Evolutionary conservation across 2,113 vertebrate genomes (phyloP), one percentile per base, ranked within the genome.

Genomic region (Stictonetta naevosa): DNA sequence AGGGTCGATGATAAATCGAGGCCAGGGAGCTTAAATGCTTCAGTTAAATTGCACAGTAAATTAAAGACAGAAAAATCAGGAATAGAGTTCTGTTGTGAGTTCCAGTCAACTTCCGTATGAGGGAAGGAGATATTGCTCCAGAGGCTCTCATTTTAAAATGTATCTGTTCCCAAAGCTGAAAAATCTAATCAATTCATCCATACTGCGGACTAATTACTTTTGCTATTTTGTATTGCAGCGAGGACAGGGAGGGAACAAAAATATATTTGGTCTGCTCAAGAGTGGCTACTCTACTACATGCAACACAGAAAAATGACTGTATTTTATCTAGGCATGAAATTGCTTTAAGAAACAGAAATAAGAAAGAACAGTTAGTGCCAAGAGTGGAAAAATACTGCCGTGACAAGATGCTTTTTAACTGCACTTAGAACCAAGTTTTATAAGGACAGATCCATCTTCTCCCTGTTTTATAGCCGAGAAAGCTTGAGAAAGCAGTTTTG

Each of bases 161-260:
- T 96, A 75, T 96, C 96, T 88, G 91, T 90, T 97, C 90, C 77
- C 94, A 85, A 97, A 97, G 95, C 96, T 96, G 94, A 97, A 98
- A 64, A 98, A 94, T 91, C 78, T 96, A 97, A 97, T 96, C 94
- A 97, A 97, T 98, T 97, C 96, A 92, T 95, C 96, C 94, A 95
- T 92, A 93, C 79, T 21, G 40, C 55, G 87, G 91, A 44, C 89
- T 97, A 98, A 96, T 97, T 97, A 93, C 90, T 97, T 97, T 81
- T 96, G 82, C 90, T 95, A 68, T 97, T 97, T 93, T 63, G 59
- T 83, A 59, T 50, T 91, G 59, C 84, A 67, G 71, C n/a, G 78
- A 92, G 59, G 71, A 89, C 74, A 95, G 56, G 33, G 23, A 93
- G 23, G 34, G 58, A 91, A 91, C 44, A 88, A 93, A 93, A 90